phyloP scores from a whole-genome alignment of 2,113 vertebrate species.

The Podarcis cretensis region DNA sequence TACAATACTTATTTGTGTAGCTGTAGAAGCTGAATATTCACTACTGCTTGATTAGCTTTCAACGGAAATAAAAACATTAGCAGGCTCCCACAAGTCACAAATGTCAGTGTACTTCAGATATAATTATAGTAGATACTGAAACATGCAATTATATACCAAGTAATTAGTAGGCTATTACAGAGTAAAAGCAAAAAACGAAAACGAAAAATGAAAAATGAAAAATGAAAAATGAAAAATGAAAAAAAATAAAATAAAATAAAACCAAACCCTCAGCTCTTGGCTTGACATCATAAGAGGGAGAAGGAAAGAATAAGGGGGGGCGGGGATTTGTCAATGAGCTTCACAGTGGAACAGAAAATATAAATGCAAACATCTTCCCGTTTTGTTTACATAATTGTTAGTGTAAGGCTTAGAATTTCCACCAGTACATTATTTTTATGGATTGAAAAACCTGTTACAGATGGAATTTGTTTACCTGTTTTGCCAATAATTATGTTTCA shows the following conservation, averaged over 20 bases:
- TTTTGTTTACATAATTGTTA: neutral
- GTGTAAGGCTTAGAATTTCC: neutral
- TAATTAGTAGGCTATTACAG: slow-evolving; percentile 17
- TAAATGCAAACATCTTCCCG: neutral
- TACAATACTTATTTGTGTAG: neutral
- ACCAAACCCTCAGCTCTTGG: neutral
- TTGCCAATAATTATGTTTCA: too few relatives aligned
- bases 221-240: too few relatives aligned
- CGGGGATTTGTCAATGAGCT: neutral
- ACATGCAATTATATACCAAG: slow-evolving; percentile 14
- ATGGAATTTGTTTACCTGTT: neutral
- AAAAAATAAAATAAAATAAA: neutral
- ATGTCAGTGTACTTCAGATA: slow-evolving; percentile 13
- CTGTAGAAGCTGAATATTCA: slow-evolving; percentile 12
- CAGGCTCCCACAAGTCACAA: slow-evolving; percentile 3
- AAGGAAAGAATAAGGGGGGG: neutral
- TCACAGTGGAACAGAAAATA: neutral
- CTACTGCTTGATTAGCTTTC: neutral
- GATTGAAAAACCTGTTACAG: neutral
- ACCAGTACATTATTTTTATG: neutral
- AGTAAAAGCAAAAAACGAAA: neutral
- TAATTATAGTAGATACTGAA: slow-evolving; percentile 27
- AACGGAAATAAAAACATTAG: slow-evolving; percentile 6
- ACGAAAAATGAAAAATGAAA: neutral
- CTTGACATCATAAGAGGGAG: neutral